Evolutionary conservation across 2,888 invertebrate species (phyloP).

Genomic region (Nephrotoma appendiculata): DNA sequence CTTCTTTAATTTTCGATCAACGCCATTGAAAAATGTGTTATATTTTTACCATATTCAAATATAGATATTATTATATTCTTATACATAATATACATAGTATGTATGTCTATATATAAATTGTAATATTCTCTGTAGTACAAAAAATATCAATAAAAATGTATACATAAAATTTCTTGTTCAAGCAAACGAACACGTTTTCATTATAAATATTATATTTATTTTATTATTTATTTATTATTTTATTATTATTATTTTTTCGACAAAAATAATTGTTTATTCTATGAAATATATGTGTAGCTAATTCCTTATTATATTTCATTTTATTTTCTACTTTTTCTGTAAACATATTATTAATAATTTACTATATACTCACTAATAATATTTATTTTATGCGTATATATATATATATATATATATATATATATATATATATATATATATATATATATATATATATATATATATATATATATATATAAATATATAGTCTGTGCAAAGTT

Average conservation of each 20-base stretch:
- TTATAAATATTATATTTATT: not conserved
- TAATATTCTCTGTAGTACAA: not conserved
- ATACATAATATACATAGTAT: not conserved
- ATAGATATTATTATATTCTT: not conserved
- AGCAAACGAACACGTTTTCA: not conserved
- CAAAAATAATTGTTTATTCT: not conserved
- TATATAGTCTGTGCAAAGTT: no score
- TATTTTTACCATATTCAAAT: not conserved
- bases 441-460: not conserved
- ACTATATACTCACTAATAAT: not conserved
- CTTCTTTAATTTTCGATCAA: not conserved
- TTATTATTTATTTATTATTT: not conserved
- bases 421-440: no score
- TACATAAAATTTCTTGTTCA: not conserved
- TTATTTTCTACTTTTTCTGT: not conserved
- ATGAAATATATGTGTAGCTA: not conserved
- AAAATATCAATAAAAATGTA: not conserved
- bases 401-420: no score
- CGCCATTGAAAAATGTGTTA: not conserved
- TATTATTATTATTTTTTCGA: not conserved
- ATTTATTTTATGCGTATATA: not conserved
- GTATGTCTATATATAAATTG: not conserved
- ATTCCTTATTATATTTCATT: not conserved
- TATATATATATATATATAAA: not conserved
- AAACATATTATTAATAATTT: not conserved